Conservation (phyloP, 2,113 vertebrate species). For the Hyperopisus bebe region DNA sequence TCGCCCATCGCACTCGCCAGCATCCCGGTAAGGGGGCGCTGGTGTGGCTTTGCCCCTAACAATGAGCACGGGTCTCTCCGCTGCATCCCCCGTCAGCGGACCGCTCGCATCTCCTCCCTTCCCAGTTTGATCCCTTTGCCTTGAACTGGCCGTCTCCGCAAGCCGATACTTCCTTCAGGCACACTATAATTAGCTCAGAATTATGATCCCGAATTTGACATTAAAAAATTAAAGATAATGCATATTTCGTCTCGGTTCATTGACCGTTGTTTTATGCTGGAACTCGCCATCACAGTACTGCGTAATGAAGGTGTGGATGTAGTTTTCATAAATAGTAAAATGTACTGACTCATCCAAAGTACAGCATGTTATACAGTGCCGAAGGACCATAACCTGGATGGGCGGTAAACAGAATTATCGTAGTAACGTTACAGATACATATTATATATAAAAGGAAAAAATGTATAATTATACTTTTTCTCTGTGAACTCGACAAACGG, state of each 20-base stretch:
- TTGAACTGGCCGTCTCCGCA: not conserved
- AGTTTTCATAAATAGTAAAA: not conserved
- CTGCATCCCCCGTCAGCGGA: not conserved
- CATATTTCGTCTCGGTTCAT: not conserved
- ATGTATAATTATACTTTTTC: not conserved
- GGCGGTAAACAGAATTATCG: not conserved
- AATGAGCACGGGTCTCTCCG: conserved; percentile 9
- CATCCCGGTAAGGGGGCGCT: conserved; percentile 40
- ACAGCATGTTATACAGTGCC: not conserved
- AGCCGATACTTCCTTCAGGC: not conserved
- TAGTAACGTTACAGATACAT: not conserved
- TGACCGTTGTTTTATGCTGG: not conserved
- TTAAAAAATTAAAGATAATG: not conserved
- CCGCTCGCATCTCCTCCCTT: not conserved
- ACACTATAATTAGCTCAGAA: not conserved
- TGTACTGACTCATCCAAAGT: not conserved
- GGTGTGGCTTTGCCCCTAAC: conserved; percentile 28
- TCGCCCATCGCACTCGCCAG: conserved; percentile 39
- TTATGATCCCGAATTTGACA: not conserved
- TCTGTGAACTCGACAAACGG: not conserved
- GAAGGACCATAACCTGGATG: not conserved
- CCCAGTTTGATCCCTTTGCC: not conserved
- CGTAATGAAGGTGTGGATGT: not conserved
- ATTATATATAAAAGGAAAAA: not conserved
- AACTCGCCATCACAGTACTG: not conserved